Conservation (phyloP, 2,888 invertebrate genomes). For the Lochmaea capreae region DNA sequence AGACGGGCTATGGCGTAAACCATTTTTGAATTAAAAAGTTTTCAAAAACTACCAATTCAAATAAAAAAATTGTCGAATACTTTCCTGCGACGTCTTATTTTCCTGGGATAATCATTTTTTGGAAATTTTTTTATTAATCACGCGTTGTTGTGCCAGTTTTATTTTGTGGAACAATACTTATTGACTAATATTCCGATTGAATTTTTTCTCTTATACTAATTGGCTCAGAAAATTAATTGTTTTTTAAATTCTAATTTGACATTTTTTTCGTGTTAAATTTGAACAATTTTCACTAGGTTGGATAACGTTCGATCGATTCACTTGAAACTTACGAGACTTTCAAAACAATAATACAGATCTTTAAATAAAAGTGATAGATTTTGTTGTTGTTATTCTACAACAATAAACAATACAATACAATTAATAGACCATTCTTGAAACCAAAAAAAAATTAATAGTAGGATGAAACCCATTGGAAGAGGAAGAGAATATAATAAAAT, state of each 20-base stretch:
- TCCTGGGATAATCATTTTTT: slow-evolving; percentile 39
- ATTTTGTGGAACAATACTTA: slow-evolving; percentile 56
- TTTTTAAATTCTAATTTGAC: slow-evolving; percentile 10
- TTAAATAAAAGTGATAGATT: background rate
- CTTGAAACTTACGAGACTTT: slow-evolving; percentile 16
- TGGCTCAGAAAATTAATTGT: slow-evolving; percentile 7
- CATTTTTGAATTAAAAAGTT: no score
- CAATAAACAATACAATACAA: no score
- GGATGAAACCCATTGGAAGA: no score
- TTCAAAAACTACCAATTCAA: slow-evolving; percentile 18
- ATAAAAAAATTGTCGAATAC: slow-evolving; percentile 22
- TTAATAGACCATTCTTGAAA: no score
- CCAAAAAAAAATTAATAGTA: no score
- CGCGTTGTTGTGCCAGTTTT: slow-evolving; percentile 51
- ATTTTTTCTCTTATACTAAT: slow-evolving; percentile 37
- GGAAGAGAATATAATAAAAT: no score
- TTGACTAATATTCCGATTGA: slow-evolving; percentile 48
- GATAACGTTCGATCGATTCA: slow-evolving; percentile 2
- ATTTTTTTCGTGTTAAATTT: background rate
- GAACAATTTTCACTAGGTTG: slow-evolving; percentile 14
- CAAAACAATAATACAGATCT: background rate
- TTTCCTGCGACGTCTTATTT: slow-evolving; percentile 1
- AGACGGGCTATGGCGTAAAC: no score
- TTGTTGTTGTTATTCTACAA: no score
- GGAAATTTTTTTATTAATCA: slow-evolving; percentile 41